Percentiles rank a stretch among this genome's conserved stretches.
These are phyloP conservation scores for Plecotus auritus DNA, from an alignment of 2,113 vertebrate genomes.

Conservation along the genomic window DNA sequence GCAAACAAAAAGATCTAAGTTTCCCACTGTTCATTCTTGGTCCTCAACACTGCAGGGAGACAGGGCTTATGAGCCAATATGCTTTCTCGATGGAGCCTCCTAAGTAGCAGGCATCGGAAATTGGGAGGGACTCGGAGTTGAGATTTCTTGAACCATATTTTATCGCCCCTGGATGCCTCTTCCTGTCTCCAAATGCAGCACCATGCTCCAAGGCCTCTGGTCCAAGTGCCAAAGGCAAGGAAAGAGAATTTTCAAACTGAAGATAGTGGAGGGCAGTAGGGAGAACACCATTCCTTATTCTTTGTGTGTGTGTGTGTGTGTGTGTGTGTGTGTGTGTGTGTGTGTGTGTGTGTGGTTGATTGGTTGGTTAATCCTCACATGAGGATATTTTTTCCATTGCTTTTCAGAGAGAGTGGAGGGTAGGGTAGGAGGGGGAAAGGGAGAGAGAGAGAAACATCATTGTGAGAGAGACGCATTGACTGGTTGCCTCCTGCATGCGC, in stretches of 20 bases:
- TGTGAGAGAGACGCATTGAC: too few species aligned
- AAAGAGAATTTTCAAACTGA: conserved; percentile 44
- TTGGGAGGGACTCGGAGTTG: not conserved
- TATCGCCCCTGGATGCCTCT: conserved; percentile 40
- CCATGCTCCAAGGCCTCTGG: not conserved
- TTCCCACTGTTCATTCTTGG: not conserved
- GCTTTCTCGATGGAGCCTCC: conserved; percentile 17
- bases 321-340: too few species aligned
- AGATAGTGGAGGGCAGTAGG: not conserved
- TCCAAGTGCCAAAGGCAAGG: conserved; percentile 18
- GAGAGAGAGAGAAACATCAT: not conserved
- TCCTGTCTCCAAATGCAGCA: conserved; percentile 57
- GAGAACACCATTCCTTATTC: not conserved
- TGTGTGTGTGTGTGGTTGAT: too few species aligned
- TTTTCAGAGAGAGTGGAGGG: too few species aligned
- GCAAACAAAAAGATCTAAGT: not conserved
- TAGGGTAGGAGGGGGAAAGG: too few species aligned
- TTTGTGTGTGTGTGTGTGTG: too few species aligned
- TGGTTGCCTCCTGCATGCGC: too few species aligned
- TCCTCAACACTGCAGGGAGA: not conserved
- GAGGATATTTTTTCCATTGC: not conserved
- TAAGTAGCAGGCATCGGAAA: conserved; percentile 24
- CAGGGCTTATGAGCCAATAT: not conserved
- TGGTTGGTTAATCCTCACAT: too few species aligned
- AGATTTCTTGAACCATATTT: conserved; percentile 65